phyloP scores from a whole-genome alignment of 1,140 invertebrate genomes.

The Pachypeltis micranthus region DNA sequence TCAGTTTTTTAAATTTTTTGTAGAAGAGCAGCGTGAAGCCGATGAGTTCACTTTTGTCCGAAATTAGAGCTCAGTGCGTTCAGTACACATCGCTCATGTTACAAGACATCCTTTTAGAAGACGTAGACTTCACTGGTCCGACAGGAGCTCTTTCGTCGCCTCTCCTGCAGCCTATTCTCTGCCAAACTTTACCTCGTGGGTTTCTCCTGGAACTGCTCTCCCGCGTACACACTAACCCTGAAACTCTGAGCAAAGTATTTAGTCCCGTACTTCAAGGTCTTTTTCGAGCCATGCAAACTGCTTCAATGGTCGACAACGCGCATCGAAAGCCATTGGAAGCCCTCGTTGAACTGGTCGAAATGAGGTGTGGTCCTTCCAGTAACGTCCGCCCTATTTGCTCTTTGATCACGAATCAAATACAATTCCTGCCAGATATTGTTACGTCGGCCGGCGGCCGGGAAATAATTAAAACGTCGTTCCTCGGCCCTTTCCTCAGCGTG shows the following conservation, averaged over 20 bases:
- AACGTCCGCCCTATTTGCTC: slow-evolving; percentile 62
- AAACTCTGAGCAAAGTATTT: slow-evolving; percentile 52
- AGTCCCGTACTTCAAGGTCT: slow-evolving; percentile 56
- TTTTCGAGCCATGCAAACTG: slow-evolving; percentile 51
- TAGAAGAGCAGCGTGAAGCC: slow-evolving; percentile 47
- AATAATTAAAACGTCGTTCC: slow-evolving; percentile 63
- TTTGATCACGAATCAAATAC: slow-evolving; percentile 47
- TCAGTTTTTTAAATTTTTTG: slow-evolving; percentile 12
- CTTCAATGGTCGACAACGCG: slow-evolving; percentile 56
- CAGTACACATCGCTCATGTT: slow-evolving; percentile 47
- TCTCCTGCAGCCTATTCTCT: slow-evolving; percentile 46
- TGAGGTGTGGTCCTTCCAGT: slow-evolving; percentile 42
- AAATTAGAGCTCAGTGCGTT: slow-evolving; percentile 49
- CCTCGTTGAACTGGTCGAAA: slow-evolving; percentile 57
- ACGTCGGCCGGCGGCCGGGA: slow-evolving; percentile 66
- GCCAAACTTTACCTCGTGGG: slow-evolving; percentile 50
- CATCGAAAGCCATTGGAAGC: slow-evolving; percentile 53
- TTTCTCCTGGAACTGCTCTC: slow-evolving; percentile 53
- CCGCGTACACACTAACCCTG: slow-evolving; percentile 40
- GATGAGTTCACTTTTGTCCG: slow-evolving; percentile 42
- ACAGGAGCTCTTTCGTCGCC: slow-evolving; percentile 35
- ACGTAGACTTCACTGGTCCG: slow-evolving; percentile 23
- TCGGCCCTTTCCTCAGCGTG: slow-evolving; percentile 80
- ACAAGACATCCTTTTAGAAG: slow-evolving; percentile 42
- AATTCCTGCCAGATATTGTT: slow-evolving; percentile 62